Conservation (phyloP, 2,888 invertebrate genomes). For the Plagiodera versicolora region DNA sequence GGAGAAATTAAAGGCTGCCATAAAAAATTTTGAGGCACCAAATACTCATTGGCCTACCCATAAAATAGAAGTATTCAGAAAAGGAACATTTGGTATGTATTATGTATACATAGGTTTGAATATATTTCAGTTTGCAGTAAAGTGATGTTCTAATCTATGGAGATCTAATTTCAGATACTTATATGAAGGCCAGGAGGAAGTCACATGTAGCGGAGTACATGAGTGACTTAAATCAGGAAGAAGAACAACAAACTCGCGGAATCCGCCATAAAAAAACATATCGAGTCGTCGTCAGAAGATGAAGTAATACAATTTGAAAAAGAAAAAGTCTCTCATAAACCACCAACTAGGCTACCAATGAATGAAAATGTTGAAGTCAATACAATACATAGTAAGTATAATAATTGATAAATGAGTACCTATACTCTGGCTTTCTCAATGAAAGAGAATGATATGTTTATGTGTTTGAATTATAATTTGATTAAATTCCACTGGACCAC, state of each 20-base stretch:
- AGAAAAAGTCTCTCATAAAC: not conserved
- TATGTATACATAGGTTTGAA: no score
- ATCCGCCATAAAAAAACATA: not conserved
- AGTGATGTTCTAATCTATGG: not conserved
- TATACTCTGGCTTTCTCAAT: no score
- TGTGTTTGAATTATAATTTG: no score
- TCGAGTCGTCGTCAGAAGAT: constrained; percentile 1
- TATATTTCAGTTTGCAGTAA: no score
- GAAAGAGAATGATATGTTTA: no score
- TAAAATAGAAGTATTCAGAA: no score
- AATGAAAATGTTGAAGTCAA: not conserved
- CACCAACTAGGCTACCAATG: not conserved
- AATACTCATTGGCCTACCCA: constrained; percentile 1
- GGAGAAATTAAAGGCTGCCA: no score
- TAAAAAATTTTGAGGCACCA: no score
- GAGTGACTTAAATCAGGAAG: not conserved
- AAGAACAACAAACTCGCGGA: not conserved
- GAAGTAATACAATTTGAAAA: not conserved
- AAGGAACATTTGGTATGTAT: constrained; percentile 1
- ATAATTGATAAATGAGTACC: no score
- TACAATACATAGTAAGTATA: no score
- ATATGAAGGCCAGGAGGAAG: constrained; percentile 1
- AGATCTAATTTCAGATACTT: not conserved
- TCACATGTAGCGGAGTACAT: constrained; percentile 5
- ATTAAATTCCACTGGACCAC: no score